phyloP scores from a whole-genome alignment of 2,113 vertebrate species.

The western clawed frog (Xenopus tropicalis) region DNA sequence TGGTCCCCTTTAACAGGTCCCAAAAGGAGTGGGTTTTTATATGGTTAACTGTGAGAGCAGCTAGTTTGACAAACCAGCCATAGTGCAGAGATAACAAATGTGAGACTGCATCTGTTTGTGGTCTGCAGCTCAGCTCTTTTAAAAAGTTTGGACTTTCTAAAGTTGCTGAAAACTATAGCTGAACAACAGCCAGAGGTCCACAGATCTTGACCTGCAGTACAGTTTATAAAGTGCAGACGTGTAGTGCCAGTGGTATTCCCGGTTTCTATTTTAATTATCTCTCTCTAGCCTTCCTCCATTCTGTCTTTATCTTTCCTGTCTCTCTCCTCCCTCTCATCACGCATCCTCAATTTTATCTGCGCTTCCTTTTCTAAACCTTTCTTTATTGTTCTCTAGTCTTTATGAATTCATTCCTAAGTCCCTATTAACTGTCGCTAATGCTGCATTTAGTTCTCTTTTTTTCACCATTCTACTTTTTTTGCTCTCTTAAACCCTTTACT shows the following conservation, averaged over 20 bases:
- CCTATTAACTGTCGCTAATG: background rate
- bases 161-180: too few species aligned
- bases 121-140: too few species aligned
- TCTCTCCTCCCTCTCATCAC: slow-evolving; percentile 3
- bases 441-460: background rate
- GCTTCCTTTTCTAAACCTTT: background rate
- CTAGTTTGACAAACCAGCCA: too few species aligned
- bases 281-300: background rate
- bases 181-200: too few species aligned
- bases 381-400: background rate
- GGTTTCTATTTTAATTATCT: background rate
- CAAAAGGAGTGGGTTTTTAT: too few species aligned
- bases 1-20: too few species aligned
- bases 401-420: background rate
- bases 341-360: background rate
- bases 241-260: background rate
- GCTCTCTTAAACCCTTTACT: background rate
- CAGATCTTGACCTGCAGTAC: too few species aligned
- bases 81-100: too few species aligned
- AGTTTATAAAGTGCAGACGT: too few species aligned
- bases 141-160: too few species aligned
- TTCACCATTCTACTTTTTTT: background rate
- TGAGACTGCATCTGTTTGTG: too few species aligned
- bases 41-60: too few species aligned
- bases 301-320: background rate